A percentile compares a stretch with the other conserved stretches of the same genome.
Evolutionary conservation across 1,140 invertebrate species (phyloP).

Genomic region (Ericerus pela): DNA sequence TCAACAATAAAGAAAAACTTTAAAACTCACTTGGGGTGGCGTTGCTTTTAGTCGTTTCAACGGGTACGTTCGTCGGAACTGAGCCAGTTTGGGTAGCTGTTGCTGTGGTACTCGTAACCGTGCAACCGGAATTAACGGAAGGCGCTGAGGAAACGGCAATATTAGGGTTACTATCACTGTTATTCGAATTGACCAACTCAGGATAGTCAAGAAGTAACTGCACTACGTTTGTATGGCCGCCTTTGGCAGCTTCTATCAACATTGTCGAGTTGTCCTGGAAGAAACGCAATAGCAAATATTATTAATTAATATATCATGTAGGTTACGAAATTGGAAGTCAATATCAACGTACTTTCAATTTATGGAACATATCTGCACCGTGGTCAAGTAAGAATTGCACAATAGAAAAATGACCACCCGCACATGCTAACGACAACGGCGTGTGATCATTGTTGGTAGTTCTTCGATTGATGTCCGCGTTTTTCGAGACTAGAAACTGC

Average conservation of each 20-base stretch:
- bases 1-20: no score
- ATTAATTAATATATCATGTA: not conserved
- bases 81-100: not conserved
- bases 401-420: slow-evolving; percentile 81
- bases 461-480: slow-evolving; percentile 83
- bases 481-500: slow-evolving; percentile 84
- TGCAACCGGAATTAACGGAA: not conserved
- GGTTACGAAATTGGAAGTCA: not conserved
- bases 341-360: slow-evolving; percentile 54
- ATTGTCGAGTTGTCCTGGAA: slow-evolving; percentile 88
- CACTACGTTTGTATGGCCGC: slow-evolving; percentile 89
- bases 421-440: slow-evolving; percentile 90
- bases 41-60: not conserved
- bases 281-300: not conserved
- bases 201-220: slow-evolving; percentile 89
- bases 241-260: slow-evolving; percentile 95
- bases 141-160: slow-evolving; percentile 9
- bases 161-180: slow-evolving; percentile 41
- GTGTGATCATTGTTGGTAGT: slow-evolving; percentile 98
- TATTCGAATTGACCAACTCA: slow-evolving; percentile 36
- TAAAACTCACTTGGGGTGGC: not conserved
- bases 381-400: slow-evolving; percentile 80
- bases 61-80: not conserved
- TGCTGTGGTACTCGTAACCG: not conserved
- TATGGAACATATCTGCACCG: slow-evolving; percentile 88